These are phyloP conservation scores for Cylindroiulus punctatus DNA, from an alignment of 2,888 invertebrate species.

Conservation along the genomic window DNA sequence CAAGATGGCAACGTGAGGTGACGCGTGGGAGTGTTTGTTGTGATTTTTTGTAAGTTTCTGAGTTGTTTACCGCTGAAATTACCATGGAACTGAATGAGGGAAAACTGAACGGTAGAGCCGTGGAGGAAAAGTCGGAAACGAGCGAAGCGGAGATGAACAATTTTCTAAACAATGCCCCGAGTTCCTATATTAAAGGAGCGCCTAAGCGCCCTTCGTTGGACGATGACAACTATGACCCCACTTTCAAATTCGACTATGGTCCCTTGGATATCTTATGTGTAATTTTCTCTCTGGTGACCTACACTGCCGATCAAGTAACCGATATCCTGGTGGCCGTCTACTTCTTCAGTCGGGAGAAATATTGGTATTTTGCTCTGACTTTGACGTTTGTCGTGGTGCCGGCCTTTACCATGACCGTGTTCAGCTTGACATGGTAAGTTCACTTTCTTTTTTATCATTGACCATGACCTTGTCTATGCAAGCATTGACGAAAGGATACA, in stretches of 20 bases:
- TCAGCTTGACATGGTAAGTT: conserved; percentile 75
- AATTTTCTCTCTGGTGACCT: conserved; percentile 48
- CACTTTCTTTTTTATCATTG: no score
- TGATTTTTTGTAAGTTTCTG: not conserved
- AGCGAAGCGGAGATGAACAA: not conserved
- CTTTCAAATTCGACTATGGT: conserved; percentile 28
- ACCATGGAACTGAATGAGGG: not conserved
- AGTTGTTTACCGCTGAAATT: not conserved
- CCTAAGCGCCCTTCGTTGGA: no score
- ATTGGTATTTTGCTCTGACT: conserved; percentile 76
- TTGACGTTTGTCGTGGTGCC: conserved; percentile 77
- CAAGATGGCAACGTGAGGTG: not conserved
- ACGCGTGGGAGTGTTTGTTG: not conserved
- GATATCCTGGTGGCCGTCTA: conserved; percentile 50
- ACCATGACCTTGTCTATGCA: no score
- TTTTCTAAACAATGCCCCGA: no score
- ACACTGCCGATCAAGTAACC: conserved; percentile 53
- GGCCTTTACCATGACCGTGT: conserved; percentile 78
- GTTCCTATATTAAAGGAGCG: not conserved
- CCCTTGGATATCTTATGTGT: conserved; percentile 36
- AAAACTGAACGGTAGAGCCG: not conserved
- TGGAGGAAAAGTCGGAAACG: not conserved
- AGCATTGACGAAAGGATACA: no score
- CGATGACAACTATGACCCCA: not conserved
- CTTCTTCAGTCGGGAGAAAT: conserved; percentile 37